Evolutionary conservation across 2,113 vertebrate species (phyloP).

Genomic region (Saccopteryx leptura): DNA sequence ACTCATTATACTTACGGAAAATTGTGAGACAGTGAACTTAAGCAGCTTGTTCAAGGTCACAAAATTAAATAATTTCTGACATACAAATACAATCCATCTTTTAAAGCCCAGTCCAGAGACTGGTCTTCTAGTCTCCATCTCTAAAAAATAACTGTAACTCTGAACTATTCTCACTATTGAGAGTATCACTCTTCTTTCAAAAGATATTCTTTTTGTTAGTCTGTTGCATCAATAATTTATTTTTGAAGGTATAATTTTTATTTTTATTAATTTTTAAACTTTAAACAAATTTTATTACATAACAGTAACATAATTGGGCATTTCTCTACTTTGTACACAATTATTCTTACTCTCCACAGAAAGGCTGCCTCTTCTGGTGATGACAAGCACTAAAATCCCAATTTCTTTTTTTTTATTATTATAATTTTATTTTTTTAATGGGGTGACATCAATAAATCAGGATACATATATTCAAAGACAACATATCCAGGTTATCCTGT

Average conservation of each 20-base stretch:
- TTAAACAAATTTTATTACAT: slow-evolving; percentile 90
- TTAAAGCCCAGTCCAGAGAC: neutral
- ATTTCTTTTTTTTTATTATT: too few species aligned
- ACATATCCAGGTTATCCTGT: too few species aligned
- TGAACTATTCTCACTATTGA: slow-evolving; percentile 8
- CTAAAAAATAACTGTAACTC: neutral
- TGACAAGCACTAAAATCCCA: slow-evolving; percentile 88
- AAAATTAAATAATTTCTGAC: slow-evolving; percentile 70
- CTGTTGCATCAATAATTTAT: neutral
- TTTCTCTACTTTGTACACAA: slow-evolving; percentile 88
- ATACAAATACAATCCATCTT: slow-evolving; percentile 25
- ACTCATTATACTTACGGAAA: slow-evolving; percentile 64
- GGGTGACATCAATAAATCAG: too few species aligned
- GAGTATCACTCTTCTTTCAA: neutral
- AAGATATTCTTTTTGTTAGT: neutral
- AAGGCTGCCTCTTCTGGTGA: slow-evolving; percentile 85
- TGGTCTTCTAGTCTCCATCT: neutral
- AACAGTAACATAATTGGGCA: slow-evolving; percentile 89
- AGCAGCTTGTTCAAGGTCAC: slow-evolving; percentile 71
- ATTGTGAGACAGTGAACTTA: slow-evolving; percentile 56
- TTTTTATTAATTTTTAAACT: slow-evolving; percentile 57
- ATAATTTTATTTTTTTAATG: too few species aligned
- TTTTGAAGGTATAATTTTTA: too few species aligned
- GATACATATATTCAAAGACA: too few species aligned
- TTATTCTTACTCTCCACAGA: slow-evolving; percentile 62